Percentiles rank a stretch among this genome's conserved stretches.
These are phyloP conservation scores for Tetranychus urticae DNA, from an alignment of 1,140 invertebrate genomes.

Conservation along the genomic window DNA sequence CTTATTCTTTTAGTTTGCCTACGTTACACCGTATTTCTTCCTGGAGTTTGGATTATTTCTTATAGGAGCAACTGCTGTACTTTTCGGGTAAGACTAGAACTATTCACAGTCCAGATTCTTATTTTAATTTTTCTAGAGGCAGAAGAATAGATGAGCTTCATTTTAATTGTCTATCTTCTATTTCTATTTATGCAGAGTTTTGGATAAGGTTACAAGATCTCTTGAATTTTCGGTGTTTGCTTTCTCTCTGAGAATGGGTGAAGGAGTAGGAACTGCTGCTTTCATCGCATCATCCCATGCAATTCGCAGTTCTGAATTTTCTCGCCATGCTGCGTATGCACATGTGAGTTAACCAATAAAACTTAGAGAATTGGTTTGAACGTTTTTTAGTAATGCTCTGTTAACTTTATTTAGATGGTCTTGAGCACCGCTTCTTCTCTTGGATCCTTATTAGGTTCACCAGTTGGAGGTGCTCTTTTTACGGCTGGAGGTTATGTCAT, in stretches of 20 bases:
- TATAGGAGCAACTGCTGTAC: constrained; percentile 35
- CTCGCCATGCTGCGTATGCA: constrained; percentile 60
- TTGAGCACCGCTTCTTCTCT: constrained; percentile 15
- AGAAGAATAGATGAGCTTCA: too few relatives aligned
- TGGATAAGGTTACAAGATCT: constrained; percentile 56
- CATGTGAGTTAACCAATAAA: constrained; percentile 26
- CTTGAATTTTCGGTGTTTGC: constrained; percentile 57
- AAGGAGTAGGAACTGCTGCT: constrained; percentile 71
- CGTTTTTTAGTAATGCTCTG: neutral
- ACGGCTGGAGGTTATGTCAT: constrained; percentile 44
- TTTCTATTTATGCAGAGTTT: constrained; percentile 21
- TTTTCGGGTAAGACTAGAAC: constrained; percentile 31
- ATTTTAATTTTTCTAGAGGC: constrained; percentile 22
- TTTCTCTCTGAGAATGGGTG: constrained; percentile 61
- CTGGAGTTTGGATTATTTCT: constrained; percentile 68
- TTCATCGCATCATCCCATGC: constrained; percentile 77
- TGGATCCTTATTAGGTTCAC: constrained; percentile 15
- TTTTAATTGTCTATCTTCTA: too few relatives aligned
- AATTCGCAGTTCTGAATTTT: constrained; percentile 76
- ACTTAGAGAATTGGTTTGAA: neutral
- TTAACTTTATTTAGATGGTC: neutral
- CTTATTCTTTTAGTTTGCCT: neutral
- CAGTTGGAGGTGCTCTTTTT: constrained; percentile 14
- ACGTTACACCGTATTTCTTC: constrained; percentile 37
- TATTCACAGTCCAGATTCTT: neutral